phyloP scores from a whole-genome alignment of 1,140 invertebrate genomes.

The Acyrthosiphon pisum region DNA sequence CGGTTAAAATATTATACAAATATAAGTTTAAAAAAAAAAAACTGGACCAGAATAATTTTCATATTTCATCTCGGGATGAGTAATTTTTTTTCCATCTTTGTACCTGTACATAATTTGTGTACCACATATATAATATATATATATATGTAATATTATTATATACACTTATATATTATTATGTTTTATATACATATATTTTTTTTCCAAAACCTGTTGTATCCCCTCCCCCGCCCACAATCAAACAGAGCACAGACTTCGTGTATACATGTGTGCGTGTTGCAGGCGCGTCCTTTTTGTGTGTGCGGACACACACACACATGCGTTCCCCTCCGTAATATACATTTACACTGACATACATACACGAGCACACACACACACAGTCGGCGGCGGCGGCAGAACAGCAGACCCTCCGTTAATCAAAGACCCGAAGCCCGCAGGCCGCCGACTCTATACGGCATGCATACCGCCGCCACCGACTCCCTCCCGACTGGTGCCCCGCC shows the following conservation, averaged over 20 bases:
- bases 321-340: neutral
- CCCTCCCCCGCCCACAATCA: neutral
- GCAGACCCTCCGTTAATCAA: conserved; percentile 53
- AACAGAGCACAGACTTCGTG: neutral
- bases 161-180: neutral
- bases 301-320: neutral
- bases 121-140: neutral
- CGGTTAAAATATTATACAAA: neutral
- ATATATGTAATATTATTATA: neutral
- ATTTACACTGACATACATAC: neutral
- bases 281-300: conserved; percentile 32
- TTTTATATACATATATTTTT: neutral
- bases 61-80: conserved; percentile 31
- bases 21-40: conserved; percentile 12
- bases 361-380: neutral
- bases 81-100: neutral
- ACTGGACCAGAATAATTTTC: conserved; percentile 46
- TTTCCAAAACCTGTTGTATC: conserved; percentile 47
- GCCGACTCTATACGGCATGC: neutral
- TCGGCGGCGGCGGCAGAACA: neutral
- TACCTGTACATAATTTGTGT: conserved; percentile 19
- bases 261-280: neutral
- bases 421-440: conserved; percentile 52
- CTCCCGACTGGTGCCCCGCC: neutral
- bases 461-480: conserved; percentile 22